Base-by-base conservation (phyloP, 2,797 vertebrate species). In the Sebastes dallii region DNA sequence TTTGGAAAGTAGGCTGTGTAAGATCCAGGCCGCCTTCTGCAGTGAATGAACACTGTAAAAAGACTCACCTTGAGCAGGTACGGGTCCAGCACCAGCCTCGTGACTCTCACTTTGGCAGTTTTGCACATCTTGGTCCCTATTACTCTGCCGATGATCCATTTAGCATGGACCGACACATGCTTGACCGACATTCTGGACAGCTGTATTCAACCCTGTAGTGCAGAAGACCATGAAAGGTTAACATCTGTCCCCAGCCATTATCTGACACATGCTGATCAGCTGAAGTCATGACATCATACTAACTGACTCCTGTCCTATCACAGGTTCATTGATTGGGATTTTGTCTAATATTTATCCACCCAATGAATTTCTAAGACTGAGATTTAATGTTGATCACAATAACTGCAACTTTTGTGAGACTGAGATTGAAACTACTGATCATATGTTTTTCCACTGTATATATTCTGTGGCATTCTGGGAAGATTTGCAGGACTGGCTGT, bases 51-150 rank as follows among this genome's bases (percentile, higher is more conserved):
- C 5, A 16, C 2, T 13, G 13, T 36, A 14, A n/a, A 22, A 70
- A 14, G 5, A 3, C 10, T 85, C 85, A 96, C 95, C 98, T 99
- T 99, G 3, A 98, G 92, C 82, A 99, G 95, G 86, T 98, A 98
- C 0, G 96, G 95, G 88, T 99, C 97, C 84, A 99, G 88, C 67
- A 98, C 97, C 7, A 99, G 96, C 77, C 99, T 96, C 0, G 97
- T 99, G 7, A 97, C 97, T 89, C 97, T 95, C 78, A 99, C 99
- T 96, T 99, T 99, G 14, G 98, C 98, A 0, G 98, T 99, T 89
- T 97, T 98, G 24, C 54, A 81, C 98, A 99, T 99, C 86, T 99
- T 98, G 77, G 98, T 99, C 55, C 99, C 98, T 54, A 99, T 97
- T 0, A 99, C 99, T 90, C 94, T 97, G 58, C 99, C 98, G 22